Base-by-base conservation (phyloP, 1,140 invertebrate genomes). In the Coelopa frigida region DNA sequence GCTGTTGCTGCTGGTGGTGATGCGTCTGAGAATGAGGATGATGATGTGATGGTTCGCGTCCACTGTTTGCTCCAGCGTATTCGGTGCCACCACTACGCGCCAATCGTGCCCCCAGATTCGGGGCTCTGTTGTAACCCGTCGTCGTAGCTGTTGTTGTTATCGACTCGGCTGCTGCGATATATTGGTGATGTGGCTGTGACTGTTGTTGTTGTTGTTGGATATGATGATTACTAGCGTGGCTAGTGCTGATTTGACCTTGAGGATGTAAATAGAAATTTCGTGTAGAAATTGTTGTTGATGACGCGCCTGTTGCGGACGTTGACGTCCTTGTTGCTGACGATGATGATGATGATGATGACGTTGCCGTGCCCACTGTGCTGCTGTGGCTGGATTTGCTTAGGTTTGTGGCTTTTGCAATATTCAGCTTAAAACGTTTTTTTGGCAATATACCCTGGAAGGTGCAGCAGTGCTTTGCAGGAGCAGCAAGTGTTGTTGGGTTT, bases 81-180 rank as follows among this genome's bases (percentile, higher is more conserved):
- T 33, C 21, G 23, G 41, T 44, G 39, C 48, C 49, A 45, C 51
- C 45, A 41, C 51, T 59, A 35, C 63, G 53, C 44, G 63, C 57
- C 49, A 52, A 53, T 51, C 63, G 59, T 58, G 60, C 56, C 53
- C 54, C 59, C 55, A 60, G 56, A 44, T 56, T 57, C 44, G 53
- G 53, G 57, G 57, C 56, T 54, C 51, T 56, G 27, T 57, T 55
- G 52, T 56, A 58, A 15, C 57, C 57, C 46, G 56, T 56, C 54
- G 59, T 57, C 56, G 59, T 62, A 57, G 57, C 51, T 58, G 58
- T 48, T 40, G 6, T 45, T 50, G 33, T 37, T 57, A 32, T 33
- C 41, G 41, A 15, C 12, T 18, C 23, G 48, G 20, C 24, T 44
- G 48, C n/a, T 35, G 42, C 20, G n/a, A n/a, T n/a, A n/a, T 15